Conservation (phyloP, 2,797 vertebrate species). For the Tinamus major region DNA sequence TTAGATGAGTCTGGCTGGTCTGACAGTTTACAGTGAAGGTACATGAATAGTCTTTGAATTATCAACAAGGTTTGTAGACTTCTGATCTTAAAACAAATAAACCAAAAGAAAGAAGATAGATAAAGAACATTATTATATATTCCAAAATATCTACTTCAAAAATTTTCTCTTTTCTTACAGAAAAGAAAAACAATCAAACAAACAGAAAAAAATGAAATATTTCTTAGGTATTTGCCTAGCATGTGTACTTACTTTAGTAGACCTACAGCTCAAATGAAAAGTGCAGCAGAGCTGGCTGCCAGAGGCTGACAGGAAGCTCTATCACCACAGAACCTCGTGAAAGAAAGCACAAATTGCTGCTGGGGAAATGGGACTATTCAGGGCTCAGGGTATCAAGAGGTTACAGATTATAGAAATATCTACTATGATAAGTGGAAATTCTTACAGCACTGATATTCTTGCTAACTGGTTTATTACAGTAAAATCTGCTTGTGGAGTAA, state of each 20-base stretch:
- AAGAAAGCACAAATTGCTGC: not conserved
- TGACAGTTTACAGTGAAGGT: not conserved
- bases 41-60: not conserved
- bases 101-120: too few species aligned
- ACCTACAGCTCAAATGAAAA: not conserved
- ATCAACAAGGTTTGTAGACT: not conserved
- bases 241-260: not conserved
- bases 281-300: not conserved
- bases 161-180: not conserved
- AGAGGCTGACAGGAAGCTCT: not conserved
- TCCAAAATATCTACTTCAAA: not conserved
- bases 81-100: not conserved
- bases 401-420: not conserved
- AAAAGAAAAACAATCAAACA: not conserved
- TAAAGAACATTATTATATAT: rapidly evolving
- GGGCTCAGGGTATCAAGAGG: not conserved
- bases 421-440: not conserved
- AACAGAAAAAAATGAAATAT: not conserved
- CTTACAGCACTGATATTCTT: not conserved
- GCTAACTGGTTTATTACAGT: not conserved
- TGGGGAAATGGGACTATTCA: not conserved
- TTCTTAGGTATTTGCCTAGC: not conserved
- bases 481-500: not conserved
- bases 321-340: not conserved
- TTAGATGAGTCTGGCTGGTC: not conserved